Percentiles rank a stretch among this genome's conserved stretches.
These are phyloP conservation scores for Lethocerus indicus DNA, from an alignment of 1,140 invertebrate genomes.

Conservation along the genomic window DNA sequence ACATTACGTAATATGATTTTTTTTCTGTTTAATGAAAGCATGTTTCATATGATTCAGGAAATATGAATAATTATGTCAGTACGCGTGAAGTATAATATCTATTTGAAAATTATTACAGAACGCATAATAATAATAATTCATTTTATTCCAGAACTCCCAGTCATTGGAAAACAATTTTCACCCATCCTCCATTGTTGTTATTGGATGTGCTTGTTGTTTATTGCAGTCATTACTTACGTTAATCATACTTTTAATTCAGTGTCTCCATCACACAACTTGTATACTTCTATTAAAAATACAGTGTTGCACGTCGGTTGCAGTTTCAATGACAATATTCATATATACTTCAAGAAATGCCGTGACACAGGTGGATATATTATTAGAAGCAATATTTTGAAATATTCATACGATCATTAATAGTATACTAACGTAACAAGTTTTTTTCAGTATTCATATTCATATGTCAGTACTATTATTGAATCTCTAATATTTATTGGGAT, in stretches of 20 bases:
- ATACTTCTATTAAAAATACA: conserved; percentile 47
- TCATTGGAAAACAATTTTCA: not conserved
- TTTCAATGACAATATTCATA: conserved; percentile 41
- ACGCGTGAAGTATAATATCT: too few relatives aligned
- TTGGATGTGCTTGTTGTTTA: conserved; percentile 39
- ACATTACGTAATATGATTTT: too few relatives aligned
- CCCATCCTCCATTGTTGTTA: conserved; percentile 24
- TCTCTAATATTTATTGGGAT: conserved; percentile 32
- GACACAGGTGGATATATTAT: conserved; percentile 28
- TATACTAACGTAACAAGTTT: conserved; percentile 3
- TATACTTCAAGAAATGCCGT: conserved; percentile 35
- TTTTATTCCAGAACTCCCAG: too few relatives aligned
- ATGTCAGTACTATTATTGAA: conserved; percentile 29
- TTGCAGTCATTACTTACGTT: conserved; percentile 35
- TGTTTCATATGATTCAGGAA: too few relatives aligned
- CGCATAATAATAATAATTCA: too few relatives aligned
- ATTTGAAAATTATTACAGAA: too few relatives aligned
- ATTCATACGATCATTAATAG: not conserved
- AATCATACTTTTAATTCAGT: conserved; percentile 33
- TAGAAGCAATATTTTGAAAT: not conserved
- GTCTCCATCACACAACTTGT: conserved; percentile 39
- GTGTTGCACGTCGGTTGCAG: conserved; percentile 37
- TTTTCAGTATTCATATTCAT: conserved; percentile 26
- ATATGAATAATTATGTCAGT: too few relatives aligned
- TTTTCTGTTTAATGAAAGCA: too few relatives aligned